Conservation (phyloP, 2,797 vertebrate genomes). For the Typhlichthys subterraneus region DNA sequence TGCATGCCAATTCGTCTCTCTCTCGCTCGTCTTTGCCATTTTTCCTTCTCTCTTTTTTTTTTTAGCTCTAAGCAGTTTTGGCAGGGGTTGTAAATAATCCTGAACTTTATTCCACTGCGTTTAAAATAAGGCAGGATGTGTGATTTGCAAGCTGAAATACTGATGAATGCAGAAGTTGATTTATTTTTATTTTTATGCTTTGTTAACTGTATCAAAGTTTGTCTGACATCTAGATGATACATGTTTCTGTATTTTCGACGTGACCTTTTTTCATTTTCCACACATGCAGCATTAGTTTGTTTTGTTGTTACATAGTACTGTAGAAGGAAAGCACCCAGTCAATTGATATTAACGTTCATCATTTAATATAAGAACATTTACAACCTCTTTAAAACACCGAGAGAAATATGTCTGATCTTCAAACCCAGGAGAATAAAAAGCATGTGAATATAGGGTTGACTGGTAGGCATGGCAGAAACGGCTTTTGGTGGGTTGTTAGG, state of each 20-base stretch:
- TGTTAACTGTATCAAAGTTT: too few species aligned
- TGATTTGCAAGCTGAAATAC: constrained; percentile 38
- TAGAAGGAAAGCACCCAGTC: neutral
- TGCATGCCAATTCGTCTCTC: constrained; percentile 65
- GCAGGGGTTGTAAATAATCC: constrained; percentile 60
- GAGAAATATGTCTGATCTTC: constrained; percentile 35
- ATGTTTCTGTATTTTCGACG: neutral
- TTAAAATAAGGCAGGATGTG: constrained; percentile 35
- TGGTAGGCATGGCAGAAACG: constrained; percentile 17
- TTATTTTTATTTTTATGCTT: too few species aligned
- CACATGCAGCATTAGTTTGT: neutral
- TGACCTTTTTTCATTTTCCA: constrained; percentile 19
- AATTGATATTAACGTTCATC: constrained; percentile 15
- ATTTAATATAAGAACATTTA: constrained; percentile 61
- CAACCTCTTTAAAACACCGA: constrained; percentile 54
- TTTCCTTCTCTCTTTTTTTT: constrained; percentile 25
- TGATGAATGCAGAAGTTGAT: constrained; percentile 23
- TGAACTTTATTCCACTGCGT: constrained; percentile 54
- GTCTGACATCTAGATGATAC: too few species aligned
- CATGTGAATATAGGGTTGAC: constrained; percentile 37
- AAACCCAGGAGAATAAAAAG: constrained; percentile 44
- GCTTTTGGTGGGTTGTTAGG: constrained; percentile 1
- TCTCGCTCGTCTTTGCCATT: constrained; percentile 11
- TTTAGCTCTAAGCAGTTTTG: constrained; percentile 53
- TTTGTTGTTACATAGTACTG: neutral